These are phyloP conservation scores for Leuciscus idus DNA, from an alignment of 2,113 vertebrate species.

Conservation along the genomic window DNA sequence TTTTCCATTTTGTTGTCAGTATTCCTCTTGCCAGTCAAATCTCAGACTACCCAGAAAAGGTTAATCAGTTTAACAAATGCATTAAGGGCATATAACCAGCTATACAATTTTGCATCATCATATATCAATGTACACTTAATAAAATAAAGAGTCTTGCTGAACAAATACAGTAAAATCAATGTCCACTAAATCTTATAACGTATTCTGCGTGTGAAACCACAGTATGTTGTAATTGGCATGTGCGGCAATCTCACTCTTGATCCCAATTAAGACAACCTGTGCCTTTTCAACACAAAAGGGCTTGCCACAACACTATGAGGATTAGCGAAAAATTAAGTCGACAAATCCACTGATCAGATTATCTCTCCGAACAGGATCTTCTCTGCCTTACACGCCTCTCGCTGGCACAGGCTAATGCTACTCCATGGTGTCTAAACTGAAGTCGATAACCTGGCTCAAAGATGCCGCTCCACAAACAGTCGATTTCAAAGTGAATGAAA, in stretches of 20 bases:
- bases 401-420: background rate
- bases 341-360: conserved; percentile 53
- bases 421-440: conserved; percentile 32
- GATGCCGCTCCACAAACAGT: conserved; percentile 1
- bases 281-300: conserved; percentile 32
- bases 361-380: conserved; percentile 23
- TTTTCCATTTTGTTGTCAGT: background rate
- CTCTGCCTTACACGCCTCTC: conserved; percentile 19
- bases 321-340: conserved; percentile 50
- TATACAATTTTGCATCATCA: background rate
- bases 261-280: conserved; percentile 47
- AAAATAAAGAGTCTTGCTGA: background rate
- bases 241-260: conserved; percentile 36
- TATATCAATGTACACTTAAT: background rate
- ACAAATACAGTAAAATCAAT: conserved; percentile 13
- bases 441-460: conserved; percentile 21
- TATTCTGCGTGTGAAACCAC: conserved; percentile 1
- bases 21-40: conserved; percentile 1
- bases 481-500: conserved; percentile 6
- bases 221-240: background rate
- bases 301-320: conserved; percentile 36
- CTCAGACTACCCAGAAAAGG: background rate
- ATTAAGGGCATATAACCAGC: background rate
- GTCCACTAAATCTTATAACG: background rate
- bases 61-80: background rate